Evolutionary conservation across 2,888 invertebrate species (phyloP), one percentile per base, ranked within the genome.

Genomic region (Elysia crispata): DNA sequence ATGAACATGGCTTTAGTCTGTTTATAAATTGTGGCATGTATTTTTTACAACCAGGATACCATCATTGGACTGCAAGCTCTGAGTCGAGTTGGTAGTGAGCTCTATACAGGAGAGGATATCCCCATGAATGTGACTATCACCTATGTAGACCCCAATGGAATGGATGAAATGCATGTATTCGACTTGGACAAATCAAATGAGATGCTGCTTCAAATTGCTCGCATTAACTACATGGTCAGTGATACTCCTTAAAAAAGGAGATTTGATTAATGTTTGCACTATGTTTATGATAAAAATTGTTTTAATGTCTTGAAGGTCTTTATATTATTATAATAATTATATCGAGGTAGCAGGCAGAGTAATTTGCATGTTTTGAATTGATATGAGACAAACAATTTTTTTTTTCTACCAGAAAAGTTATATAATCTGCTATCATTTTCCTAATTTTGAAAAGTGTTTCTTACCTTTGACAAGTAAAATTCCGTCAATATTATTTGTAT

Each of bases 31-130:
- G n/a, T n/a, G n/a, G n/a, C n/a, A n/a, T n/a, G n/a, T n/a, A n/a
- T n/a, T n/a, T n/a, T 54, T 54, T 54, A 20, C 15, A 3, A 20
- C n/a, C 64, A 80, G 80, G 80, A 80, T 41, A 80, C 80, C 8
- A 60, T 80, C 20, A 72, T 76, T 18, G 64, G 80, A n/a, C 25
- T 80, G 0, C 60, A 80, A 25, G 80, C 80, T 5, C 23, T 80
- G 70, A 33, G 70, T 23, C 31, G 23, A 0, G 64, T 62, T 0
- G 49, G 31, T 5, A 25, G 25, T 0, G 15, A 31, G 11, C 15
- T 80, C 20, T 62, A 80, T 23, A 41, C 57, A n/a, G 11, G 30
- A 18, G 76, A 69, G n/a, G 41, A 76, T 60, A 54, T 70, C 18
- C 69, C 80, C 6, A 41, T 72, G 62, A 76, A 64, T 15, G 20